Evolutionary conservation across 2,113 vertebrate species (phyloP).

Genomic region (Cynocephalus volans): DNA sequence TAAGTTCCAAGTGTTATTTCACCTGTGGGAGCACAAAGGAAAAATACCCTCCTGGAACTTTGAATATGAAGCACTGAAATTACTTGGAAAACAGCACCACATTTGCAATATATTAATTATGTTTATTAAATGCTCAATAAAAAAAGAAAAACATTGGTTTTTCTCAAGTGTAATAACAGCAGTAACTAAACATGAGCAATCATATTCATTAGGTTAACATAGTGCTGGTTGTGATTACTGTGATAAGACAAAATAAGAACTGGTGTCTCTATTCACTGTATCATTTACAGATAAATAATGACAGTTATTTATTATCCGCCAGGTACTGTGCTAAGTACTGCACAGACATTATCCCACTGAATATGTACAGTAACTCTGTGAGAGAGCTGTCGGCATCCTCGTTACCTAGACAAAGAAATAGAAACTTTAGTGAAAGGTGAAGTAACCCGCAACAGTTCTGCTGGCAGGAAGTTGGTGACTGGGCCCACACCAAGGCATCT

Average conservation of each 20-base stretch:
- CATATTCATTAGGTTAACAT: not conserved
- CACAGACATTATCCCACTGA: not conserved
- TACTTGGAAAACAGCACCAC: not conserved
- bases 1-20: conserved; percentile 88
- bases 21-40: conserved; percentile 84
- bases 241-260: not conserved
- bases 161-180: not conserved
- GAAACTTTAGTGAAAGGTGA: not conserved
- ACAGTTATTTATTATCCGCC: not conserved
- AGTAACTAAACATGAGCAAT: not conserved
- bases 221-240: not conserved
- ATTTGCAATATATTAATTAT: not conserved
- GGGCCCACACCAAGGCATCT: too few relatives aligned
- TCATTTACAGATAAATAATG: not conserved
- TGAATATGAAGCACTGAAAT: not conserved
- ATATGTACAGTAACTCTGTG: not conserved
- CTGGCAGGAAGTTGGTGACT: not conserved
- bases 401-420: not conserved
- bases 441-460: not conserved
- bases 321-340: not conserved
- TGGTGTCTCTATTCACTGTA: not conserved
- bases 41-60: not conserved
- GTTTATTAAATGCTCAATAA: not conserved
- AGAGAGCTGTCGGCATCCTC: not conserved
- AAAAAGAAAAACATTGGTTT: not conserved